Conservation (phyloP, 2,888 invertebrate genomes). For the Stegophylla sp. region DNA sequence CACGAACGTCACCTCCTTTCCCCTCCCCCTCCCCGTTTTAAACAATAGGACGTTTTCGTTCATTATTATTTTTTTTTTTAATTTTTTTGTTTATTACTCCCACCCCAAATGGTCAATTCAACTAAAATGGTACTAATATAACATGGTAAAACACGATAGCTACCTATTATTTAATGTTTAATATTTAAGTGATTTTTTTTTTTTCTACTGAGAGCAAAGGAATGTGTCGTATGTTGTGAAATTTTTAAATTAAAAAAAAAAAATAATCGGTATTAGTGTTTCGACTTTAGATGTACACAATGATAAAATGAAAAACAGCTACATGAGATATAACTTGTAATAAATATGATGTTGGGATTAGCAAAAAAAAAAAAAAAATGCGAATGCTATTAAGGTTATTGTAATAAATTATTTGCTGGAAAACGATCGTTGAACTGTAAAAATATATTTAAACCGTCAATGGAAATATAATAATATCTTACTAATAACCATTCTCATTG, state of each 20-base stretch:
- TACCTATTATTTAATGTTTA: slow-evolving; percentile 46
- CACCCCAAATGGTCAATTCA: slow-evolving; percentile 11
- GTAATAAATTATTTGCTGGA: not conserved
- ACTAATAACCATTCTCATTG: too few species aligned
- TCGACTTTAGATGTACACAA: not conserved
- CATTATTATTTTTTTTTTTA: too few species aligned
- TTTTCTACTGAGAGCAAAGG: not conserved
- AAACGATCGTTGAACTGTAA: not conserved
- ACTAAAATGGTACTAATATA: slow-evolving; percentile 37
- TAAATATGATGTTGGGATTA: not conserved
- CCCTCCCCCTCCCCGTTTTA: not conserved
- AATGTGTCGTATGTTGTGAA: not conserved
- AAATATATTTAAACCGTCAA: not conserved
- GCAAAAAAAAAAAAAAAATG: too few species aligned
- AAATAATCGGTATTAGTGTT: not conserved
- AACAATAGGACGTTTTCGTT: slow-evolving; percentile 36
- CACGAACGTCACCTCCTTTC: slow-evolving; percentile 41
- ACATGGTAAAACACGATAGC: slow-evolving; percentile 41
- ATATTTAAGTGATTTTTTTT: slow-evolving; percentile 31
- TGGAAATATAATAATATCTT: not conserved
- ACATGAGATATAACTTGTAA: not conserved
- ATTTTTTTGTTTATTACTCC: not conserved
- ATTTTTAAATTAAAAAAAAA: not conserved
- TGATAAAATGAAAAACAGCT: not conserved
- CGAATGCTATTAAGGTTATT: not conserved